Percentiles rank a stretch among this genome's conserved stretches.
Evolutionary conservation across 2,888 invertebrate genomes (phyloP).

Genomic region (Bedellia somnulentella): DNA sequence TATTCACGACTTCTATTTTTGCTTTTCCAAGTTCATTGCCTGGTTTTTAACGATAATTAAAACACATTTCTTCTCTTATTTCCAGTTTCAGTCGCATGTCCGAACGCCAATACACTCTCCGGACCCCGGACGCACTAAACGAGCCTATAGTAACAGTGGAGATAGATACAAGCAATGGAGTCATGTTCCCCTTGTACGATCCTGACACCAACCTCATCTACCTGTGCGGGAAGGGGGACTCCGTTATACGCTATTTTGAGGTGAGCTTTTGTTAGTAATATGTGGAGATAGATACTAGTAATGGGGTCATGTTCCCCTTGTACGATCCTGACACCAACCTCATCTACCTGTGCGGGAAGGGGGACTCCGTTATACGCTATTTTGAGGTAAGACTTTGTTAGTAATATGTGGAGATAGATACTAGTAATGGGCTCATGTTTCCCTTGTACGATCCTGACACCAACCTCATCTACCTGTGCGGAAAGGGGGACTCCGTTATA

Average conservation of each 20-base stretch:
- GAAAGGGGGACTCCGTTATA: conserved; percentile 98
- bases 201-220: conserved; percentile 93
- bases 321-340: conserved; percentile 85
- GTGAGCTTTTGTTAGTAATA: conserved; percentile 60
- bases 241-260: conserved; percentile 93
- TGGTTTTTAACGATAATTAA: too few relatives aligned
- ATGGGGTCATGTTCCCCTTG: conserved; percentile 86
- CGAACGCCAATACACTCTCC: conserved; percentile 94
- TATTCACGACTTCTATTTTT: too few relatives aligned
- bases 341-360: conserved; percentile 86
- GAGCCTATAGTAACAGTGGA: conserved; percentile 93
- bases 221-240: conserved; percentile 97
- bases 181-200: conserved; percentile 96
- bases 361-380: conserved; percentile 87
- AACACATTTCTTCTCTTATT: too few relatives aligned
- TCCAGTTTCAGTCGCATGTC: conserved; percentile 97
- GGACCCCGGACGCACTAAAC: conserved; percentile 83
- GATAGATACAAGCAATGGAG: conserved; percentile 93
- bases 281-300: conserved; percentile 81
- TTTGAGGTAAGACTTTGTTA: conserved; percentile 45
- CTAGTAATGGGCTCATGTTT: conserved; percentile 96
- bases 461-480: conserved; percentile 91
- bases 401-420: conserved; percentile 92
- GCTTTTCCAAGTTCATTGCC: too few relatives aligned
- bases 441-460: conserved; percentile 97